These are phyloP conservation scores for Epizoanthus rinbou DNA, from an alignment of 92 coral and sea anemone genomes.

Conservation along the genomic window DNA sequence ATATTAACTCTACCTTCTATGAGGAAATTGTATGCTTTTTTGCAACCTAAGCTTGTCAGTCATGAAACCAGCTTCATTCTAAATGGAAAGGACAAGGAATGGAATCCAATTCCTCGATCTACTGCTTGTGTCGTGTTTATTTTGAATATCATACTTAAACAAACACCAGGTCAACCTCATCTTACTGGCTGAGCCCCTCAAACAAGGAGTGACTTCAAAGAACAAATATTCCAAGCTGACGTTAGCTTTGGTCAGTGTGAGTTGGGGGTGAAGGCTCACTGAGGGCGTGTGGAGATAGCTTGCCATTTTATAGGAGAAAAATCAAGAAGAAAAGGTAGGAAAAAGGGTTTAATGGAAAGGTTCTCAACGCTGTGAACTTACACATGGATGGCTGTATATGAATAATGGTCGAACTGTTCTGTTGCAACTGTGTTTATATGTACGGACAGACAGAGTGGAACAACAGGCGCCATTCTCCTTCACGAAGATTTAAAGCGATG, in stretches of 20 bases:
- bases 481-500: no score
- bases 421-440: no score
- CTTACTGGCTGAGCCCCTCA: conserved; percentile 11
- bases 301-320: conserved; percentile 19
- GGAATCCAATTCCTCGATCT: background rate
- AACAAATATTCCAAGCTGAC: conserved; percentile 35
- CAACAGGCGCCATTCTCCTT: no score
- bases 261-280: conserved; percentile 17
- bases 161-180: conserved; percentile 21
- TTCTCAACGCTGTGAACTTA: background rate
- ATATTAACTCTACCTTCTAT: background rate
- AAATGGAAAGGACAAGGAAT: no score
- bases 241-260: conserved; percentile 27
- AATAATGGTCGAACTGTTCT: background rate
- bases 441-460: no score
- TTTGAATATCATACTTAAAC: conserved; percentile 3
- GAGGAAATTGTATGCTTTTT: no score
- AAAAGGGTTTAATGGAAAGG: background rate
- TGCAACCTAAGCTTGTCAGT: no score
- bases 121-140: background rate
- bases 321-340: conserved; percentile 29
- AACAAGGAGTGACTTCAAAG: conserved; percentile 43
- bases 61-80: background rate
- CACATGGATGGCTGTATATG: background rate
- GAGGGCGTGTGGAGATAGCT: conserved; percentile 5